A percentile compares a stretch with the other conserved stretches of the same genome.
Conservation (phyloP, 2,113 vertebrate genomes). For the Percina caprodes region DNA sequence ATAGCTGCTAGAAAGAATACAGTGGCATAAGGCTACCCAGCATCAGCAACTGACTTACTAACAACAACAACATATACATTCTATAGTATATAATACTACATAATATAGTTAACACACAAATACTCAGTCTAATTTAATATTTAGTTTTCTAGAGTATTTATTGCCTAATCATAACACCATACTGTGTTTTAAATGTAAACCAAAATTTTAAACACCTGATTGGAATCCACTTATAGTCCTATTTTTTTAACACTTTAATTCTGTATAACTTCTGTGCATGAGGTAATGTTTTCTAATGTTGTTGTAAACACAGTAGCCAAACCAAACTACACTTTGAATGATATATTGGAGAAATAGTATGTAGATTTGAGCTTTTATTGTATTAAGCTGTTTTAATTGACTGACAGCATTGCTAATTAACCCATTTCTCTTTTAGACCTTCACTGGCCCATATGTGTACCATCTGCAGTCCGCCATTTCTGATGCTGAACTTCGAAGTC, state of each 20-base stretch:
- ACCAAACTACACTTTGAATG: neutral
- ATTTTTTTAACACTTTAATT: neutral
- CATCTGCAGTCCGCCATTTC: conserved; percentile 91
- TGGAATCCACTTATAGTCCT: neutral
- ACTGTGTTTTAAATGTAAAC: neutral
- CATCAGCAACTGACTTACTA: neutral
- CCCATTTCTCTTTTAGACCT: conserved; percentile 85
- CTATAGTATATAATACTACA: too few relatives aligned
- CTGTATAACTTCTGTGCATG: neutral
- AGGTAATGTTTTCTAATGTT: neutral
- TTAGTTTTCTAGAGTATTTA: neutral
- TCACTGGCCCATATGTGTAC: conserved; percentile 98
- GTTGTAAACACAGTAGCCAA: neutral
- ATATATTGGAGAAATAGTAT: neutral
- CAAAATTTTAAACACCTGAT: neutral
- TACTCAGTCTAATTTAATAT: neutral
- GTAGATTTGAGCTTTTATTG: neutral
- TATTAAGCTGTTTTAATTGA: neutral
- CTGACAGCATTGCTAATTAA: conserved; percentile 17
- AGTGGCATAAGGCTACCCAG: neutral
- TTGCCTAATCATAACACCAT: neutral
- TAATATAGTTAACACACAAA: neutral
- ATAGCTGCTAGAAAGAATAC: neutral
- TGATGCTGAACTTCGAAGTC: conserved; percentile 89
- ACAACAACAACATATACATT: neutral